Evolutionary conservation across 1,140 invertebrate species (phyloP), one percentile per base, ranked within the genome.

Genomic region (Scylla paramamosain): DNA sequence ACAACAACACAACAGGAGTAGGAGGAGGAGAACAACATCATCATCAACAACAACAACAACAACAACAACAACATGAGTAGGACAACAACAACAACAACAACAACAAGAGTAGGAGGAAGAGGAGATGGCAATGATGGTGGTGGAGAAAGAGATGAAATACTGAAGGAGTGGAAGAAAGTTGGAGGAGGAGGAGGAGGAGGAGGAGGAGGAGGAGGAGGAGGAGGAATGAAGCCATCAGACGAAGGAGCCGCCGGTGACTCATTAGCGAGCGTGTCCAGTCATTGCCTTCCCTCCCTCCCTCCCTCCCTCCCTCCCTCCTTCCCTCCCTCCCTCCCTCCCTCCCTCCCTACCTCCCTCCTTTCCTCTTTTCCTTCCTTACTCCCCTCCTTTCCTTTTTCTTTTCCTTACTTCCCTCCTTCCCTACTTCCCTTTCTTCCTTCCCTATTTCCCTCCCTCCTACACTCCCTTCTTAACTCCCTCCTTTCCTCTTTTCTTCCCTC

Each of bases 171-270:
- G n/a, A 29, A 29, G 28, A 39, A 39, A 29, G 28, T 25, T 31
- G 25, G n/a, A 86, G 83, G 67, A 77, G 67, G 67, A 77, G 67
- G 67, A 77, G 67, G 67, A 59, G 89, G 48, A 91, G 14, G 89
- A 87, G 31, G 84, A 67, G 25, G 48, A 91, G 89, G 89, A 91
- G n/a, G 46, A 91, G 46, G 25, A 59, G 46, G 89, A 91, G 89
- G 29, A 59, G 28, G 25, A 32, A 91, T 91, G 90, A 77, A 91
- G 90, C 39, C 90, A 91, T 77, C 90, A 91, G 46, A 29, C 0
- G 84, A 87, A 77, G 90, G 12, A 77, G 52, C 52, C 31, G 48
- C 90, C 25, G 52, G 52, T 32, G 31, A 77, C 20, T 91, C 46
- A 91, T 91, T 91, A 91, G 29, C 67, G 8, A 20, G 31, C 29